Evolutionary conservation across 2,888 invertebrate species (phyloP).

Genomic region (Petrophora chlorosata): DNA sequence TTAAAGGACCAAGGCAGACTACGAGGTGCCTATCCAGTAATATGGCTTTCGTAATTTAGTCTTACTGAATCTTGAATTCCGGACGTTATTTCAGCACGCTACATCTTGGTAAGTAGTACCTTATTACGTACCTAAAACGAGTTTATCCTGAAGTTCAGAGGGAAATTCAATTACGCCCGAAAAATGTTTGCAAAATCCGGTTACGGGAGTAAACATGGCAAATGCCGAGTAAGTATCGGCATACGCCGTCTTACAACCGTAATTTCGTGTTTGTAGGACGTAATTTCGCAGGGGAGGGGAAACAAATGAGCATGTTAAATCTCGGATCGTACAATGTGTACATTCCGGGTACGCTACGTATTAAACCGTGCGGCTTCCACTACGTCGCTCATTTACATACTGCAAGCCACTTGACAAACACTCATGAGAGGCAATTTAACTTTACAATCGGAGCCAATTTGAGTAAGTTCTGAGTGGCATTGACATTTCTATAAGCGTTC

Average conservation of each 20-base stretch:
- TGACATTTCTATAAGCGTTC: conserved; percentile 23
- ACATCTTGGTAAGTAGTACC: not conserved
- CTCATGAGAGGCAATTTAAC: conserved; percentile 47
- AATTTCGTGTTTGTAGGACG: conserved; percentile 14
- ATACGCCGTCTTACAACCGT: not conserved
- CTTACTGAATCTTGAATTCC: conserved; percentile 6
- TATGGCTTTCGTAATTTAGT: conserved; percentile 16
- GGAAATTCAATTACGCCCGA: conserved; percentile 18
- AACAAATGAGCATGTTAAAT: conserved; percentile 1
- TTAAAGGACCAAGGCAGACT: too few relatives aligned
- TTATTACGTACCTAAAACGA: not conserved
- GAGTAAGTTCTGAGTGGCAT: conserved; percentile 30
- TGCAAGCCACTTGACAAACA: conserved; percentile 27
- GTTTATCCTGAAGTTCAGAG: conserved; percentile 3
- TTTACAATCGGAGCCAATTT: conserved; percentile 45
- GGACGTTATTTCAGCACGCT: conserved; percentile 6
- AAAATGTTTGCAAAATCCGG: conserved; percentile 19
- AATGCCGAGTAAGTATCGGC: conserved; percentile 3
- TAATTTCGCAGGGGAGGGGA: conserved; percentile 22
- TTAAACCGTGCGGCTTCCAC: conserved; percentile 4
- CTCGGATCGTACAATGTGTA: not conserved
- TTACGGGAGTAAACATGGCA: conserved; percentile 19
- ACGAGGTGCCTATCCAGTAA: too few relatives aligned
- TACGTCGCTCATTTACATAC: conserved; percentile 29
- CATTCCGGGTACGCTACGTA: not conserved